Percentiles rank a stretch among this genome's conserved stretches.
Evolutionary conservation across 1,140 invertebrate species (phyloP).

Genomic region (Bombus impatiens): DNA sequence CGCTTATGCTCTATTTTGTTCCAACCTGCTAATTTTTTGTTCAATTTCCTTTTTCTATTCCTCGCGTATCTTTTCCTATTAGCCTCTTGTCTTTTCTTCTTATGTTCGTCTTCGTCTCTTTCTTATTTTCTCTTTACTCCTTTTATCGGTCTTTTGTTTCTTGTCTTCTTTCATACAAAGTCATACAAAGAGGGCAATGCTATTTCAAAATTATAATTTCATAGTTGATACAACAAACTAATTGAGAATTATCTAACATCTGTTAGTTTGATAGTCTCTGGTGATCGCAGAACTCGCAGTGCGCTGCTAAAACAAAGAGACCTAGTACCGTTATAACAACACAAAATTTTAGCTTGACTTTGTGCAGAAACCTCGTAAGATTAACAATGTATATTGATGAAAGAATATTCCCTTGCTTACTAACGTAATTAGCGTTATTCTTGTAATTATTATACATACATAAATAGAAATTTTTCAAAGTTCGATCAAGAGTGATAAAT

Average conservation of each 20-base stretch:
- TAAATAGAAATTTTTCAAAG: constrained; percentile 23
- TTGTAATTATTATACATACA: constrained; percentile 36
- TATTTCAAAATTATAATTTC: constrained; percentile 20
- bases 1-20: constrained; percentile 39
- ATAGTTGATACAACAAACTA: neutral
- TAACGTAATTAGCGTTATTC: constrained; percentile 32
- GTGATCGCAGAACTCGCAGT: constrained; percentile 58
- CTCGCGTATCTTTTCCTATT: neutral
- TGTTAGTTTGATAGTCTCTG: constrained; percentile 36
- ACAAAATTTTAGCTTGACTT: constrained; percentile 23
- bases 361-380: constrained; percentile 4
- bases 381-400: constrained; percentile 13
- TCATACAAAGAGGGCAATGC: constrained; percentile 12
- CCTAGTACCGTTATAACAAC: constrained; percentile 34
- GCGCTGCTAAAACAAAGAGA: constrained; percentile 3
- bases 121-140: constrained; percentile 6
- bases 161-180: neutral
- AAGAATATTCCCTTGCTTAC: neutral
- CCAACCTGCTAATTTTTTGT: constrained; percentile 35
- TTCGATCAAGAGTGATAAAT: constrained; percentile 21
- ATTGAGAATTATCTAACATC: constrained; percentile 8
- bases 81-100: constrained; percentile 6
- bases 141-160: constrained; percentile 6
- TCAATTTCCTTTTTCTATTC: constrained; percentile 17
- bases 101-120: constrained; percentile 7